phyloP scores from a whole-genome alignment of 2,797 vertebrate species.

The Melanotaenia parkinsoni region DNA sequence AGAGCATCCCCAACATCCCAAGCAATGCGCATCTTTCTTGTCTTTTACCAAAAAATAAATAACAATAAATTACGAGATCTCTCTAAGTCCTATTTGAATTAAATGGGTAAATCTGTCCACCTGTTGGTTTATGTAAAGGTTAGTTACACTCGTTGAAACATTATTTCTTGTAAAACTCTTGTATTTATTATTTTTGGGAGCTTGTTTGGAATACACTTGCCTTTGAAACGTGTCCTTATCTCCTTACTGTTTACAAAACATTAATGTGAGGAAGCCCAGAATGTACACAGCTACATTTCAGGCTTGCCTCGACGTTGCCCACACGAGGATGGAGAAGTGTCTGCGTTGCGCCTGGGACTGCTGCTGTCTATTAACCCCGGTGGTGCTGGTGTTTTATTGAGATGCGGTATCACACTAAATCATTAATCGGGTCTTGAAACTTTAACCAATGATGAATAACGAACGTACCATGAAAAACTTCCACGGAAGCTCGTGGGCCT shows the following conservation, averaged over 20 bases:
- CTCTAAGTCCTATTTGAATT: neutral
- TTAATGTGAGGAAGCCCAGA: conserved; percentile 73
- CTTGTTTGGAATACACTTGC: conserved; percentile 69
- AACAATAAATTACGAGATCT: neutral
- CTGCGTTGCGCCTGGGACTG: neutral
- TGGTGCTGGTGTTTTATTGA: neutral
- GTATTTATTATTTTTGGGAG: conserved; percentile 72
- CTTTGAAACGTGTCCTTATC: conserved; percentile 79
- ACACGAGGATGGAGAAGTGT: conserved; percentile 31
- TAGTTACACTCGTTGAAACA: conserved; percentile 47
- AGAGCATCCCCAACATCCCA: neutral
- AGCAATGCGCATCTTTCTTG: neutral
- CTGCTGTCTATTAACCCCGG: neutral
- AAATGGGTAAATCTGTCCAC: neutral
- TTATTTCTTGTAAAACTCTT: conserved; percentile 49
- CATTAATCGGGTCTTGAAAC: too few species aligned
- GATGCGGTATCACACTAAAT: too few species aligned
- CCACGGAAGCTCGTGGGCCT: too few species aligned
- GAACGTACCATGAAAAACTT: too few species aligned
- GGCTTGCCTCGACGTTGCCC: conserved; percentile 26
- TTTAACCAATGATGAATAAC: too few species aligned
- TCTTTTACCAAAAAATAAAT: neutral
- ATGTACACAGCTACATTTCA: conserved; percentile 59
- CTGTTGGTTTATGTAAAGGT: conserved; percentile 39
- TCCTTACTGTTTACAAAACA: conserved; percentile 78